phyloP scores from a whole-genome alignment of 2,888 invertebrate genomes.

The Melanargia galathea region DNA sequence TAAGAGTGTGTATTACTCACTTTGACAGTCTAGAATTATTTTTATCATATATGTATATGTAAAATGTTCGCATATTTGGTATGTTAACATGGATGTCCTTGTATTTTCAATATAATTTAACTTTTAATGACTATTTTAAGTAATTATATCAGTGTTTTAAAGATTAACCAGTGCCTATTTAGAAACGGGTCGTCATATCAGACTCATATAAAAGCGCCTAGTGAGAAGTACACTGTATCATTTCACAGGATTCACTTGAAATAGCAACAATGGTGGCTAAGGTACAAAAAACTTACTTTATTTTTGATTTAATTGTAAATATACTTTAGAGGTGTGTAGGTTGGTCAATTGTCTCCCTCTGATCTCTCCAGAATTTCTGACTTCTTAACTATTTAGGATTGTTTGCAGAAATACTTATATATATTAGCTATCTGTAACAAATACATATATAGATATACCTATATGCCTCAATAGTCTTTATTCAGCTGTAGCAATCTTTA shows the following conservation, averaged over 20 bases:
- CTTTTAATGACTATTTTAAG: constrained; percentile 23
- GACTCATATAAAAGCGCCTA: constrained; percentile 36
- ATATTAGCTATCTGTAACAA: too few species aligned
- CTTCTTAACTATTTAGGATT: too few species aligned
- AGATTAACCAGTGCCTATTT: constrained; percentile 27
- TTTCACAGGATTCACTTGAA: constrained; percentile 27
- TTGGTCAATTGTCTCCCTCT: not conserved
- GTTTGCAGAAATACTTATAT: too few species aligned
- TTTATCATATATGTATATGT: not conserved
- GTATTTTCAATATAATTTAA: constrained; percentile 25
- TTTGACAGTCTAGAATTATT: not conserved
- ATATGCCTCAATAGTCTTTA: too few species aligned
- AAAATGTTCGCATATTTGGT: constrained; percentile 8
- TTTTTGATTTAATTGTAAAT: not conserved
- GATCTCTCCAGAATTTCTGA: too few species aligned
- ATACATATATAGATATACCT: too few species aligned
- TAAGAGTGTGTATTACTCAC: not conserved
- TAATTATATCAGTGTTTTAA: constrained; percentile 27
- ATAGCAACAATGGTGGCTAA: constrained; percentile 36
- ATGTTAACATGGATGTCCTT: constrained; percentile 9
- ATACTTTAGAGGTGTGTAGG: not conserved
- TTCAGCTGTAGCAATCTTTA: too few species aligned
- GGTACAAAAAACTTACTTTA: constrained; percentile 23
- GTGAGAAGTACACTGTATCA: constrained; percentile 25
- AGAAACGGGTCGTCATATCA: constrained; percentile 14